Base-by-base conservation (phyloP, 2,797 vertebrate genomes). In the Argyrosomus regius region DNA sequence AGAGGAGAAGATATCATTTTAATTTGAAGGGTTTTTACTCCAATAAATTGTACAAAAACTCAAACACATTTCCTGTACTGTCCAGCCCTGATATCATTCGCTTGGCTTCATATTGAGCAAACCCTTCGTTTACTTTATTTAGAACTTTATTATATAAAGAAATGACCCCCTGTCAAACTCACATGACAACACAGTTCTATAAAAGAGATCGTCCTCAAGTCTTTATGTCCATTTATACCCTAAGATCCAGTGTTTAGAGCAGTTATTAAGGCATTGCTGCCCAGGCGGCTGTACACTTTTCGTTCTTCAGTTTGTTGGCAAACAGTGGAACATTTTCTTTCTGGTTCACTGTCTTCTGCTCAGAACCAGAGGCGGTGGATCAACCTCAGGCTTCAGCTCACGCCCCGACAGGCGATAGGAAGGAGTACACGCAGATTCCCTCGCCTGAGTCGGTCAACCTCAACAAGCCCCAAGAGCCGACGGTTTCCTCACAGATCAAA, bases 361-460 rank as follows among this genome's bases (percentile, higher is more conserved):
- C 67, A 94, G 94, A 92, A 43, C 41, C 93, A 60, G 95, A 95
- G 57, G 62, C 88, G 2, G 93, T 92, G 57, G 94, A 86, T 61
- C 90, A 81, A 0, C 89, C 91, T 18, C 94, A 94, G 80, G 66
- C 77, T 20, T 70, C 87, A 22, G 56, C 48, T 68, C 76, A 59
- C 45, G 41, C 61, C 28, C 77, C 81, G 49, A 17, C 80, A 5
- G 95, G 88, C 46, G 92, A 94, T 66, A 91, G 87, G 68, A 91
- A 93, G 64, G 96, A 96, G 11, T 96, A 96, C 93, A 95, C 96
- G 61, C 95, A 97, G 81, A 95, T 97, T 46, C 92, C 94, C 18
- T 91, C 75, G 3, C 60, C 96, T 45, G 95, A 96, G 78, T 95
- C 97, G 7, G 88, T 96, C 90, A 93, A 94, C 87, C 93, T 96